Percentiles rank a stretch among this genome's conserved stretches.
Evolutionary conservation across 1,140 invertebrate species (phyloP).

Genomic region (Drosophila murphyi): DNA sequence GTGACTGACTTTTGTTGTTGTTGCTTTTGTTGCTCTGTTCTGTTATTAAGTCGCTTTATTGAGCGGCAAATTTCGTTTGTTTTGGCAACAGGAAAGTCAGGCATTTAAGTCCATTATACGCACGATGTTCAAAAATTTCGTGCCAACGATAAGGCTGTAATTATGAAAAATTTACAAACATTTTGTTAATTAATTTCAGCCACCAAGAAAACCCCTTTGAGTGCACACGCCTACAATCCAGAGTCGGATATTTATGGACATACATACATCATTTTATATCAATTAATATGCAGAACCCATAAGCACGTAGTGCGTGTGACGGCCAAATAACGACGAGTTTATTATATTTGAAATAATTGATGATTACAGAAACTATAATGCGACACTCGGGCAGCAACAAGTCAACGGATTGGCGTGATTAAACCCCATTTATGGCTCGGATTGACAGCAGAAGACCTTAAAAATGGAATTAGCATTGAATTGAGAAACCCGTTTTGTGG

Average conservation of each 20-base stretch:
- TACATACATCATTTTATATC: constrained; percentile 54
- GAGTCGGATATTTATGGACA: constrained; percentile 17
- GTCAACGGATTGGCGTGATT: constrained; percentile 42
- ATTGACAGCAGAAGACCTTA: constrained; percentile 59
- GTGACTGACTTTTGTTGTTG: constrained; percentile 14
- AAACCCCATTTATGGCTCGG: constrained; percentile 60
- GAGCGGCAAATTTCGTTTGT: constrained; percentile 70
- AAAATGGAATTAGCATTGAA: constrained; percentile 38
- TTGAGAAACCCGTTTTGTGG: constrained; percentile 45
- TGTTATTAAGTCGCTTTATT: constrained; percentile 75
- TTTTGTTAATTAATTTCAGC: constrained; percentile 80
- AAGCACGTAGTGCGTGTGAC: constrained; percentile 53
- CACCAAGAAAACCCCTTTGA: constrained; percentile 48
- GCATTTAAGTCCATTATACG: constrained; percentile 25
- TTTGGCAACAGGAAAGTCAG: constrained; percentile 41
- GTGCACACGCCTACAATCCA: constrained; percentile 33
- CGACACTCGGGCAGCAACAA: constrained; percentile 39
- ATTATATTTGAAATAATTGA: background rate
- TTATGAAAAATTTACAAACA: constrained; percentile 71
- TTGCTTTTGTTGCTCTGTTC: constrained; percentile 20
- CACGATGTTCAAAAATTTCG: constrained; percentile 62
- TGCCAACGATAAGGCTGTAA: constrained; percentile 57
- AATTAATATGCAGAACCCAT: constrained; percentile 67
- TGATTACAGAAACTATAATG: constrained; percentile 17
- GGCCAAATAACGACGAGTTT: constrained; percentile 32